Percentiles rank a stretch among this genome's conserved stretches.
These are phyloP conservation scores for Catajapyx aquilonaris DNA, from an alignment of 1,140 invertebrate genomes.

Conservation along the genomic window DNA sequence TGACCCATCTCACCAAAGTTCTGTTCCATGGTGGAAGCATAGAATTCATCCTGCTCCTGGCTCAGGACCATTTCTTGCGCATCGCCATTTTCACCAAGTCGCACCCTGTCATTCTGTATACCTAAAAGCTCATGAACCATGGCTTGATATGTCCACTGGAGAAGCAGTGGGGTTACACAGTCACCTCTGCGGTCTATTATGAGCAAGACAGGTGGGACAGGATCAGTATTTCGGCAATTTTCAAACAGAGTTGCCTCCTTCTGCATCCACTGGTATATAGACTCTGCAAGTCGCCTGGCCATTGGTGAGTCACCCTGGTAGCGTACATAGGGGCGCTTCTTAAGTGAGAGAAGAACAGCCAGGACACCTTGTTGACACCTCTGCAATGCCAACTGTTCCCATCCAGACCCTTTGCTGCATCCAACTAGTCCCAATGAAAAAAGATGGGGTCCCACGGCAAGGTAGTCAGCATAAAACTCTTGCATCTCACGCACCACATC, in stretches of 20 bases:
- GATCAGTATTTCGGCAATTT: conserved; percentile 55
- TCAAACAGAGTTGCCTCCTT: conserved; percentile 72
- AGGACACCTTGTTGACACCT: conserved; percentile 68
- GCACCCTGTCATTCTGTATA: conserved; percentile 89
- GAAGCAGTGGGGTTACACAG: conserved; percentile 46
- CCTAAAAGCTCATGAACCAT: conserved; percentile 97
- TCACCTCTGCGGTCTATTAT: conserved; percentile 83
- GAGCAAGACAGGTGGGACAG: conserved; percentile 50
- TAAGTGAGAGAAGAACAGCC: conserved; percentile 71
- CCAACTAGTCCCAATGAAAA: conserved; percentile 44
- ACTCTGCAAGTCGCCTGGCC: conserved; percentile 66
- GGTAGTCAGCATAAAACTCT: conserved; percentile 87
- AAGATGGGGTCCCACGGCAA: conserved; percentile 74
- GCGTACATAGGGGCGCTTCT: conserved; percentile 73
- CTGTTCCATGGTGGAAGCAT: conserved; percentile 45
- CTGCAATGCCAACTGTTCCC: conserved; percentile 49
- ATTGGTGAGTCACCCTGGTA: conserved; percentile 78
- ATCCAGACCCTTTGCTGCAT: conserved; percentile 32
- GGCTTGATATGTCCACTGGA: conserved; percentile 96
- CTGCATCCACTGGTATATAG: conserved; percentile 54
- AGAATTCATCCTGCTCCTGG: conserved; percentile 94
- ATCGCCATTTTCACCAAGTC: conserved; percentile 70
- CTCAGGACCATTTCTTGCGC: conserved; percentile 82
- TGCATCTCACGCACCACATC: conserved; percentile 88
- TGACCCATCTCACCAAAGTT: conserved; percentile 98